Percentiles rank a stretch among this genome's conserved stretches.
phyloP scores from a whole-genome alignment of 2,888 invertebrate genomes.

The Tinea pellionella region DNA sequence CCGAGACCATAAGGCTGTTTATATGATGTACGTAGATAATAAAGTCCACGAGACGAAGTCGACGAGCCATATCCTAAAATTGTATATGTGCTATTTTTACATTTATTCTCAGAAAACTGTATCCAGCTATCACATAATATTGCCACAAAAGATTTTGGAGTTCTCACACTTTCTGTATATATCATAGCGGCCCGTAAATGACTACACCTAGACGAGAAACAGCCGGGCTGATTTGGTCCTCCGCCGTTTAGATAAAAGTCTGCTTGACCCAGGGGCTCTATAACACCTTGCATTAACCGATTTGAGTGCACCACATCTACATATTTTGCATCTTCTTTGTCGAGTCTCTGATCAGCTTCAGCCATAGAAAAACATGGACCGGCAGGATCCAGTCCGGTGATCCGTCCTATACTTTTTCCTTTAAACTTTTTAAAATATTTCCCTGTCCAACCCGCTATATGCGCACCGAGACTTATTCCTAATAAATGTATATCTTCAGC shows the following conservation, averaged over 20 bases:
- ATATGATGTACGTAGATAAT: constrained; percentile 48
- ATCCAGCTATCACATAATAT: constrained; percentile 49
- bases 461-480: constrained; percentile 71
- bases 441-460: constrained; percentile 64
- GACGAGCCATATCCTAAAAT: constrained; percentile 60
- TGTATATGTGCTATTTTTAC: constrained; percentile 39
- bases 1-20: constrained; percentile 50
- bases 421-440: constrained; percentile 55
- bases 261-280: constrained; percentile 74
- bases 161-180: constrained; percentile 48
- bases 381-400: constrained; percentile 61
- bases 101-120: constrained; percentile 44
- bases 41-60: constrained; percentile 45
- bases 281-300: constrained; percentile 54
- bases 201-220: constrained; percentile 64
- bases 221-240: constrained; percentile 77
- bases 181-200: constrained; percentile 56
- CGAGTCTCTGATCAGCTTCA: constrained; percentile 49
- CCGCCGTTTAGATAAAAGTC: constrained; percentile 83
- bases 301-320: constrained; percentile 60
- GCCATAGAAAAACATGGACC: constrained; percentile 61
- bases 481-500: constrained; percentile 64
- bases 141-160: constrained; percentile 51
- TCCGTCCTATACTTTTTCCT: constrained; percentile 45
- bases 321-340: constrained; percentile 53